These are phyloP conservation scores for Macropus fuliginosus DNA, from an alignment of 2,797 vertebrate species.

Conservation along the genomic window DNA sequence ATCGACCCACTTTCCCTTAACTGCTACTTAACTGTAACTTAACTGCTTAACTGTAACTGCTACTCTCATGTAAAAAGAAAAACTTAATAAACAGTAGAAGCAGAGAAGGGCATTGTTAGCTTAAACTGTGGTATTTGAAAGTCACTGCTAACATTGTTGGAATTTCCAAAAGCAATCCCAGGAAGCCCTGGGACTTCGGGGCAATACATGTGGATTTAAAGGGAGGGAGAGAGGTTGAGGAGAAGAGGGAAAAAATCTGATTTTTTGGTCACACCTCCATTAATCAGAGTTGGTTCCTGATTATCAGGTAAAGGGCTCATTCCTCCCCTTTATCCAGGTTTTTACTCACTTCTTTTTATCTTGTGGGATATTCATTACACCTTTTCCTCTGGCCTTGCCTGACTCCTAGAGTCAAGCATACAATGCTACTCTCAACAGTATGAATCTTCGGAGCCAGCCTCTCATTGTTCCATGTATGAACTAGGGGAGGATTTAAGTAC, in stretches of 20 bases:
- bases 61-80: background rate
- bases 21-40: background rate
- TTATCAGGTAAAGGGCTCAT: background rate
- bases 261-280: background rate
- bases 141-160: background rate
- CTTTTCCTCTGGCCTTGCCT: background rate
- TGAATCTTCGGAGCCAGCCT: background rate
- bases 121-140: slow-evolving; percentile 1
- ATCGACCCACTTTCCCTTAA: background rate
- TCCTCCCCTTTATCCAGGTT: slow-evolving; percentile 11
- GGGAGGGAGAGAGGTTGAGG: background rate
- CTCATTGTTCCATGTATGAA: background rate
- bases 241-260: background rate
- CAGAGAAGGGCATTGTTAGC: slow-evolving; percentile 4
- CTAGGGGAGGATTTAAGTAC: background rate
- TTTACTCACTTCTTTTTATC: background rate
- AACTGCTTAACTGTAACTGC: slow-evolving; percentile 11
- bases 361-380: background rate
- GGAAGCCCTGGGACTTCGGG: background rate
- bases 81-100: background rate
- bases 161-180: slow-evolving; percentile 8
- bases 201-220: background rate
- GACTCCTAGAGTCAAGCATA: background rate
- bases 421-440: background rate
- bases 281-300: background rate